A percentile compares a stretch with the other conserved stretches of the same genome.
These are phyloP conservation scores for Junonia oenone DNA, from an alignment of 2,888 invertebrate species.

Conservation along the genomic window DNA sequence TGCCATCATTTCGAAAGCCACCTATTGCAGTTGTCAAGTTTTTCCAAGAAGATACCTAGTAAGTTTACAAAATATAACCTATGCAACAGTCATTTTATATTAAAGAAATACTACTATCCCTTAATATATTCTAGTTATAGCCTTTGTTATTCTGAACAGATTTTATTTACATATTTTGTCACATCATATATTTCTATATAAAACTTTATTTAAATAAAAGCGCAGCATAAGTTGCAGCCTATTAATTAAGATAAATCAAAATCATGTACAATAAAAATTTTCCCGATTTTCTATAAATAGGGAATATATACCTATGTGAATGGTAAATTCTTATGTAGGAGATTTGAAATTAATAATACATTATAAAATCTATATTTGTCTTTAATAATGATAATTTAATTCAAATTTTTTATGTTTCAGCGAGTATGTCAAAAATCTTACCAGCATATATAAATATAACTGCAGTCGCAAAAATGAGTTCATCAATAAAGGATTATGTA, in stretches of 20 bases:
- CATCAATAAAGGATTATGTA: constrained; percentile 90
- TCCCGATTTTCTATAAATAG: too few relatives aligned
- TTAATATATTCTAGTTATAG: not conserved
- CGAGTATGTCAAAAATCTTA: constrained; percentile 87
- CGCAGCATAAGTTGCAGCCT: too few relatives aligned
- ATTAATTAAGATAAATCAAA: too few relatives aligned
- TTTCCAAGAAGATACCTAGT: constrained; percentile 91
- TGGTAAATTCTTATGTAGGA: too few relatives aligned
- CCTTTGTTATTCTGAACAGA: not conserved
- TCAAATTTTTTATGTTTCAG: constrained; percentile 72
- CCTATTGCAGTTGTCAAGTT: constrained; percentile 91
- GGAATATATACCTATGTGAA: too few relatives aligned
- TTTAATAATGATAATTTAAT: not conserved
- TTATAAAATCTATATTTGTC: too few relatives aligned
- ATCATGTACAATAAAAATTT: too few relatives aligned
- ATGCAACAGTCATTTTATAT: not conserved
- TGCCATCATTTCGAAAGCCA: constrained; percentile 82
- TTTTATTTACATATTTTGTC: not conserved
- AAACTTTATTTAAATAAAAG: too few relatives aligned
- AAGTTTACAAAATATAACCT: constrained; percentile 61
- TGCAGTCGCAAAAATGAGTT: constrained; percentile 89
- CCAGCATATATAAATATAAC: constrained; percentile 87
- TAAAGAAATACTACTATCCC: not conserved
- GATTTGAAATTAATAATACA: too few relatives aligned
- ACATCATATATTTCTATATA: too few relatives aligned